Evolutionary conservation across 2,888 invertebrate genomes (phyloP).

Genomic region (Acanthococcus lagerstroemiae): DNA sequence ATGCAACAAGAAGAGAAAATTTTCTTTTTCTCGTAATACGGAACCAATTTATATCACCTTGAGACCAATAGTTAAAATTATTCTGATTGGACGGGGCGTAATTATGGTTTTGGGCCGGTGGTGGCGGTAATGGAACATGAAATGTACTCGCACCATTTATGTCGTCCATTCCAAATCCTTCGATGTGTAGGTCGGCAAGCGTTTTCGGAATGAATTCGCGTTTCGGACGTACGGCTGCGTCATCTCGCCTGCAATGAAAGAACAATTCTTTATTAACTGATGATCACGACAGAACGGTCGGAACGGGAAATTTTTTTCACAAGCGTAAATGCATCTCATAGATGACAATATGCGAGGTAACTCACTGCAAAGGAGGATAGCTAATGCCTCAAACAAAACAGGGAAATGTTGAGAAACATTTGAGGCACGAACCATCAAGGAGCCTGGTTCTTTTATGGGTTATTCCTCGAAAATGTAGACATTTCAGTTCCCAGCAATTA

Average conservation of each 20-base stretch:
- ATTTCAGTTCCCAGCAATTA: too few relatives aligned
- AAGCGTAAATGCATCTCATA: too few relatives aligned
- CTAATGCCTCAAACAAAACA: too few relatives aligned
- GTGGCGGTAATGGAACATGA: slow-evolving; percentile 33
- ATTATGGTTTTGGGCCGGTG: slow-evolving; percentile 11
- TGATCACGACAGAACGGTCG: background rate
- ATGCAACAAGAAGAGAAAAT: too few relatives aligned
- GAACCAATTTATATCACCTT: too few relatives aligned
- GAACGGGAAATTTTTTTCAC: background rate
- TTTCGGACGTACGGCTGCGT: slow-evolving; percentile 80
- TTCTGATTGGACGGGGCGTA: background rate
- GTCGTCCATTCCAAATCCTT: slow-evolving; percentile 54
- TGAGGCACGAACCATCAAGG: too few relatives aligned
- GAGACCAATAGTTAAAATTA: slow-evolving; percentile 19
- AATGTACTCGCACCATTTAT: slow-evolving; percentile 53
- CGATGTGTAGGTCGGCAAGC: slow-evolving; percentile 74
- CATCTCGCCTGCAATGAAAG: slow-evolving; percentile 60
- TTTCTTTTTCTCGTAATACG: too few relatives aligned
- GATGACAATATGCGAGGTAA: too few relatives aligned
- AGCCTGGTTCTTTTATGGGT: too few relatives aligned
- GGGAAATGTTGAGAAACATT: too few relatives aligned
- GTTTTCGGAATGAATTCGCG: slow-evolving; percentile 86
- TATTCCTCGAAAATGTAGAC: too few relatives aligned
- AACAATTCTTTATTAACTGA: background rate
- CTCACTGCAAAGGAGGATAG: too few relatives aligned